phyloP scores from a whole-genome alignment of 2,113 vertebrate genomes.

The Melanocharis versteri region DNA sequence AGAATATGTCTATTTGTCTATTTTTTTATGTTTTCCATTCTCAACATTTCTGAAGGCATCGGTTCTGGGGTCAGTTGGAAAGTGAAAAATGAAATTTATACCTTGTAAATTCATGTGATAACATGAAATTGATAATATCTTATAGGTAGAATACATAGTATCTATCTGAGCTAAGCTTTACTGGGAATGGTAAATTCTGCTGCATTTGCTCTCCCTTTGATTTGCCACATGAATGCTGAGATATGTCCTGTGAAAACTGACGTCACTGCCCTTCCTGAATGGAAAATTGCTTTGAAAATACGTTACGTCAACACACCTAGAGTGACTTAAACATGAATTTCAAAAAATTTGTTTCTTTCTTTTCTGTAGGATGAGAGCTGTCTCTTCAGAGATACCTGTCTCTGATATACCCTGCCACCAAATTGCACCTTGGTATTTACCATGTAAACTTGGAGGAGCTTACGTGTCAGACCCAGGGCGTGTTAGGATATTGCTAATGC shows the following conservation, averaged over 20 bases:
- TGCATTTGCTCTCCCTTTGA: background rate
- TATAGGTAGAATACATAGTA: background rate
- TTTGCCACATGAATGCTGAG: background rate
- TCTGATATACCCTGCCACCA: background rate
- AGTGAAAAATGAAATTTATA: background rate
- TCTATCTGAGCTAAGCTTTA: background rate
- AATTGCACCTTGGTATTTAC: background rate
- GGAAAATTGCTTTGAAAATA: background rate
- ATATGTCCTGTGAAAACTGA: background rate
- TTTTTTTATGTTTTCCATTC: background rate
- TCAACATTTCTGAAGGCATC: background rate
- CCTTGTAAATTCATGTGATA: background rate
- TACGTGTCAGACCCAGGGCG: background rate
- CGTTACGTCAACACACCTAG: background rate
- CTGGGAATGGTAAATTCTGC: background rate
- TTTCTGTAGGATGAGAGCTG: background rate
- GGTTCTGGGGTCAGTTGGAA: background rate
- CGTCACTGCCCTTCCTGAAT: background rate
- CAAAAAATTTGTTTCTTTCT: background rate
- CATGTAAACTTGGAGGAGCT: background rate
- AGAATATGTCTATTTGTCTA: background rate
- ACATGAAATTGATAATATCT: background rate
- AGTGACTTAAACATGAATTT: background rate
- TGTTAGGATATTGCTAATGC: background rate
- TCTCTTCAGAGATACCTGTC: background rate